These are phyloP conservation scores for Parasteatoda tepidariorum DNA, from an alignment of 1,140 invertebrate genomes.

Conservation along the genomic window DNA sequence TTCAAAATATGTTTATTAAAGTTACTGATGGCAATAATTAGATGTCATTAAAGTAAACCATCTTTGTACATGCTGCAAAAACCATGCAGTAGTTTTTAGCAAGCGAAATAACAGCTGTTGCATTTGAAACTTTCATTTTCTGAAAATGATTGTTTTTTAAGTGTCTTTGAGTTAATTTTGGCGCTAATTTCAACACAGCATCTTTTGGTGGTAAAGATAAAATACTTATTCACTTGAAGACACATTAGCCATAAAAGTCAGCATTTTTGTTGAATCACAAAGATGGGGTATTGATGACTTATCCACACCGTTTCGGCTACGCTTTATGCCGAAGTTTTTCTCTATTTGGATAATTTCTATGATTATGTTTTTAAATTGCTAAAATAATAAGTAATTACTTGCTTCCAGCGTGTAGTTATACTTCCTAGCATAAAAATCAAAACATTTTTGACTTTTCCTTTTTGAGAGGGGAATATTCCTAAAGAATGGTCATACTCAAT, in stretches of 20 bases:
- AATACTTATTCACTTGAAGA: neutral
- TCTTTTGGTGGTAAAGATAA: neutral
- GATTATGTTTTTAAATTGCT: neutral
- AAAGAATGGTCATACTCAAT: neutral
- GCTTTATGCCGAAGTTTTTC: neutral
- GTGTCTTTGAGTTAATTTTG: neutral
- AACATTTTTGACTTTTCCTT: neutral
- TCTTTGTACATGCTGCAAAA: neutral
- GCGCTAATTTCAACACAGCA: neutral
- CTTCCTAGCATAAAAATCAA: too few relatives aligned
- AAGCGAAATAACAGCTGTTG: too few relatives aligned
- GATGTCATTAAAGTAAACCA: too few relatives aligned
- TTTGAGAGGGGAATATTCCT: neutral
- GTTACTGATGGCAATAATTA: too few relatives aligned
- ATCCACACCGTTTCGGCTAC: neutral
- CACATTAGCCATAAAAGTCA: neutral
- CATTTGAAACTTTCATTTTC: too few relatives aligned
- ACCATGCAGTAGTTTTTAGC: neutral
- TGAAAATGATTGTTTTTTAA: neutral
- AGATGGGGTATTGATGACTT: neutral
- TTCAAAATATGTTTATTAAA: too few relatives aligned
- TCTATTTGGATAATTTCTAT: neutral
- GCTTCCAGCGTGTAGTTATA: neutral
- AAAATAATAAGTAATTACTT: neutral
- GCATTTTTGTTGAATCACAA: too few relatives aligned